phyloP scores from a whole-genome alignment of 2,888 invertebrate species.

The Andricus curvator region DNA sequence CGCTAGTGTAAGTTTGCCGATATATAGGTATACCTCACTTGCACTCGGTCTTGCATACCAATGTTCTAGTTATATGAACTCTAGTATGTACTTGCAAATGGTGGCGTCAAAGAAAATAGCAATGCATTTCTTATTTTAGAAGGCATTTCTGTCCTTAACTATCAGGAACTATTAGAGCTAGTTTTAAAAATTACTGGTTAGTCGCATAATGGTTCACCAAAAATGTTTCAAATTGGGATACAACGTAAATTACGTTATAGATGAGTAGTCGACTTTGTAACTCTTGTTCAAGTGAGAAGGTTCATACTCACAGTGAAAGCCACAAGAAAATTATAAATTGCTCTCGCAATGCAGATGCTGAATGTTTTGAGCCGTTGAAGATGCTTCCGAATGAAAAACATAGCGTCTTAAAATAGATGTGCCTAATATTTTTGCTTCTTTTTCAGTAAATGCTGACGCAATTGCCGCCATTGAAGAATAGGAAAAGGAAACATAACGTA shows the following conservation, averaged over 20 bases:
- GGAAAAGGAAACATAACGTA: neutral
- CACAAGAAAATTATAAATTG: too few species aligned
- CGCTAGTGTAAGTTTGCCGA: constrained; percentile 13
- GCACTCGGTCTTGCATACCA: neutral
- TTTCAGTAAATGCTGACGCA: neutral
- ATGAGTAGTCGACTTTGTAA: too few species aligned
- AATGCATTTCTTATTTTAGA: neutral
- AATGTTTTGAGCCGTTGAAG: too few species aligned
- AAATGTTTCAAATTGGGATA: too few species aligned
- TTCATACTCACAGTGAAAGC: too few species aligned
- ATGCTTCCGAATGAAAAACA: too few species aligned
- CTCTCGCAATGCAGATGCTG: too few species aligned
- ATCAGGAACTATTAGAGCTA: too few species aligned
- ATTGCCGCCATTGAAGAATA: neutral
- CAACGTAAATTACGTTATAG: too few species aligned
- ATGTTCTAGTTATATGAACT: neutral
- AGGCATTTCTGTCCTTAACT: neutral
- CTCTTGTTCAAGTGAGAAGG: too few species aligned
- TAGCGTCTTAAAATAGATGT: neutral
- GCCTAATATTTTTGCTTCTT: neutral
- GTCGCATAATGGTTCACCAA: too few species aligned
- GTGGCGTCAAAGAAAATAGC: neutral
- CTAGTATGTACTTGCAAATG: neutral
- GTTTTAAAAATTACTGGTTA: too few species aligned
- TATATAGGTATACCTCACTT: neutral